A percentile compares a stretch with the other conserved stretches of the same genome.
Evolutionary conservation across 2,797 vertebrate genomes (phyloP).

Genomic region (Avahi laniger): DNA sequence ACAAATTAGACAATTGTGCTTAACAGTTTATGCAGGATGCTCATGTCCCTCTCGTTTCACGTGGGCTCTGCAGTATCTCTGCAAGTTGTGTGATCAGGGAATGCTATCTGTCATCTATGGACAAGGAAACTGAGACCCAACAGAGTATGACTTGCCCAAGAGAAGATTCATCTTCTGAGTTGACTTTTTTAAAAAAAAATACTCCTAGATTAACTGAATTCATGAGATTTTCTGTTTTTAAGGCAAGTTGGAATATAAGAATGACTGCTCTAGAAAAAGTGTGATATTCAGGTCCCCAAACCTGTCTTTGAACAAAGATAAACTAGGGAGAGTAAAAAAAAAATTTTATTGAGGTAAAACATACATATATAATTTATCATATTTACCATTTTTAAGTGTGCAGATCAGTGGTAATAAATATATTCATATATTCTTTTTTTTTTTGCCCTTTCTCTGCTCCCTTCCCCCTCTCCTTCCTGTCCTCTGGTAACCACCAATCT

Average conservation of each 20-base stretch:
- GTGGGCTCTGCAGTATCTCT: neutral
- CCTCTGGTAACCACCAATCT: neutral
- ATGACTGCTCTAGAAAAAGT: neutral
- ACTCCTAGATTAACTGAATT: neutral
- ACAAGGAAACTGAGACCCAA: neutral
- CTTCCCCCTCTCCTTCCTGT: neutral
- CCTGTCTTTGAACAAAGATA: neutral
- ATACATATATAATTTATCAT: no score
- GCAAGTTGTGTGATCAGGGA: neutral
- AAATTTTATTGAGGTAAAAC: no score
- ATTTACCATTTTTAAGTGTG: neutral
- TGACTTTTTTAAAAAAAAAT: constrained; percentile 13
- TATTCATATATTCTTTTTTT: neutral
- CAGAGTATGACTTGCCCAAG: neutral
- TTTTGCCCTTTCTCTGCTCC: neutral
- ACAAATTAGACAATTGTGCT: neutral
- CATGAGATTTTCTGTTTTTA: neutral
- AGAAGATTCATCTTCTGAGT: neutral
- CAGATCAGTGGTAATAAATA: neutral
- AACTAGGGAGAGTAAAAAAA: neutral
- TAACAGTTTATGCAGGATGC: neutral
- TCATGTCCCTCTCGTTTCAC: neutral
- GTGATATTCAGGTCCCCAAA: neutral
- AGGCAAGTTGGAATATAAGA: neutral
- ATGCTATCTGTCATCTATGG: neutral